Evolutionary conservation across 2,888 invertebrate species (phyloP).

Genomic region (Acheta domesticus): DNA sequence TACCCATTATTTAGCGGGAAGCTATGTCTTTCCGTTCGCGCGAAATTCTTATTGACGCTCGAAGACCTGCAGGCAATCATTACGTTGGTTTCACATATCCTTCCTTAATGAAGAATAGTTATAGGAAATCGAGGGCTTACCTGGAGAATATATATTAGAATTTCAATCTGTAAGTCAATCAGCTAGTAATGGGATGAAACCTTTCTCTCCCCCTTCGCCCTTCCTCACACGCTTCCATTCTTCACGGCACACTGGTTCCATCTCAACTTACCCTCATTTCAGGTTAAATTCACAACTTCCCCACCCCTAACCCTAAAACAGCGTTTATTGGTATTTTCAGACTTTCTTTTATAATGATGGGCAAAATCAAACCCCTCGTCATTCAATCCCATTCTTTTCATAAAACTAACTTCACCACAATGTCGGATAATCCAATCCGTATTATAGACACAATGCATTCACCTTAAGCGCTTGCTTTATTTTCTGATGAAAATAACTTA

Average conservation of each 20-base stretch:
- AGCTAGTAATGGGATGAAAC: constrained; percentile 5
- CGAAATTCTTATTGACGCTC: neutral
- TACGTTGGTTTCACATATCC: constrained; percentile 10
- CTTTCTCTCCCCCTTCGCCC: neutral
- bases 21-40: neutral
- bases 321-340: constrained; percentile 9
- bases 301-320: constrained; percentile 1
- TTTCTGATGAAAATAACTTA: constrained; percentile 12
- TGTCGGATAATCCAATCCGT: neutral
- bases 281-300: constrained; percentile 9
- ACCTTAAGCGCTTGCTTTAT: neutral
- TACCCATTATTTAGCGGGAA: neutral
- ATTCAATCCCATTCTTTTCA: neutral
- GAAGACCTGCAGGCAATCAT: neutral
- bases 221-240: constrained; percentile 18
- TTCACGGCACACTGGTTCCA: constrained; percentile 18
- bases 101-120: constrained; percentile 18
- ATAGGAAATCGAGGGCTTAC: constrained; percentile 10
- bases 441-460: constrained; percentile 18
- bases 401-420: neutral
- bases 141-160: constrained; percentile 18
- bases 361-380: neutral
- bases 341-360: constrained; percentile 10
- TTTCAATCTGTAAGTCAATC: constrained; percentile 18
- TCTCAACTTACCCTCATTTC: constrained; percentile 18